Evolutionary conservation across 2,797 vertebrate species (phyloP).

Genomic region (Darevskia mixta): DNA sequence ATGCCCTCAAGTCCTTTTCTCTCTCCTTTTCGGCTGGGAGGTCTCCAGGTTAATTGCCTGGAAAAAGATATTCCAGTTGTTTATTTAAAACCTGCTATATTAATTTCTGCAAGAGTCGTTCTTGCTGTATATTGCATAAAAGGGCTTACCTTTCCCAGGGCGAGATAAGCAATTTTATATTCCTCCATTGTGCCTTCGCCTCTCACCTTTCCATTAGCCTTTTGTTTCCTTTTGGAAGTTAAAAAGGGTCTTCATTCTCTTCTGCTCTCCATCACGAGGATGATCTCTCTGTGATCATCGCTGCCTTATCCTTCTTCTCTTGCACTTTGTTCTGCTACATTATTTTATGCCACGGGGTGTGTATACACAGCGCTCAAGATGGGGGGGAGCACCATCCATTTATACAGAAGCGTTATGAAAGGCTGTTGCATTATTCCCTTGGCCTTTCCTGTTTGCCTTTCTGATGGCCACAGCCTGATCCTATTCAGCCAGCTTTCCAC

Average conservation of each 20-base stretch:
- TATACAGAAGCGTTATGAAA: constrained; percentile 20
- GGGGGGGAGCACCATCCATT: constrained; percentile 12
- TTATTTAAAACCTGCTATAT: constrained; percentile 20
- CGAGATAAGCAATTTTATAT: constrained; percentile 15
- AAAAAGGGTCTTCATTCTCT: background rate
- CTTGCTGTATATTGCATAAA: background rate
- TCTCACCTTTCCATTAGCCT: constrained; percentile 24
- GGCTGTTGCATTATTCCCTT: constrained; percentile 26
- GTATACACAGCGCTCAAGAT: constrained; percentile 11
- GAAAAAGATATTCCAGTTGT: constrained; percentile 7
- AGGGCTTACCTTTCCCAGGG: background rate
- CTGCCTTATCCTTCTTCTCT: constrained; percentile 1
- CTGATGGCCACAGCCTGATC: constrained; percentile 23
- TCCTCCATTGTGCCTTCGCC: background rate
- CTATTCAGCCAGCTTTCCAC: constrained; percentile 32
- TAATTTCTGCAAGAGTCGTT: background rate
- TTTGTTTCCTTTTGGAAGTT: constrained; percentile 21
- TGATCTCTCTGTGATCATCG: constrained; percentile 2
- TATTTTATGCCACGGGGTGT: background rate
- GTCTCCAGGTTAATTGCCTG: constrained; percentile 20
- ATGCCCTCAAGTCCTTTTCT: background rate
- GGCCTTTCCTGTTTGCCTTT: constrained; percentile 36
- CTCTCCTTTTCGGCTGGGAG: background rate
- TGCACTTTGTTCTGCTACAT: constrained; percentile 9
- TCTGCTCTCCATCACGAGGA: background rate